Percentiles rank a stretch among this genome's conserved stretches.
Evolutionary conservation across 2,113 vertebrate species (phyloP).

Genomic region (Ameiurus melas): DNA sequence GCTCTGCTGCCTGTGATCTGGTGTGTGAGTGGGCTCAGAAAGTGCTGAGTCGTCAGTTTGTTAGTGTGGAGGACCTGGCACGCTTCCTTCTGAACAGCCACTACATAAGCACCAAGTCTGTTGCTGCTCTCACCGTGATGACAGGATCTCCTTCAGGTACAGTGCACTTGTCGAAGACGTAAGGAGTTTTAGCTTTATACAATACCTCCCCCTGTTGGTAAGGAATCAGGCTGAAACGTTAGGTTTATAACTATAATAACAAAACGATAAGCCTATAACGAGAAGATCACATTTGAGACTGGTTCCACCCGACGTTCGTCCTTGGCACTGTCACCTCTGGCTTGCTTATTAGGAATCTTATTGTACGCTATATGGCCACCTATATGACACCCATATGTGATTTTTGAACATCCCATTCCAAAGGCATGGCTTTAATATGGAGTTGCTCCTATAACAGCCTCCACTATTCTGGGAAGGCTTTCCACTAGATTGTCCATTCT

Average conservation of each 20-base stretch:
- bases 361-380: background rate
- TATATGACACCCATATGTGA: background rate
- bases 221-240: background rate
- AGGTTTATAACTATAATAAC: background rate
- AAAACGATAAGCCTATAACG: background rate
- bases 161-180: background rate
- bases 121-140: slow-evolving; percentile 95
- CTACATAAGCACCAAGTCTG: slow-evolving; percentile 94
- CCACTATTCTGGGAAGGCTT: no score
- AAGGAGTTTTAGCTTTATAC: background rate
- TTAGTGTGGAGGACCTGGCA: slow-evolving; percentile 90
- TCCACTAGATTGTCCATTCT: background rate
- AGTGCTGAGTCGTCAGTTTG: slow-evolving; percentile 95
- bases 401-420: background rate
- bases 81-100: slow-evolving; percentile 97
- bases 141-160: slow-evolving; percentile 88
- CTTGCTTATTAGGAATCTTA: background rate
- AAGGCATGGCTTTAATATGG: background rate
- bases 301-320: background rate
- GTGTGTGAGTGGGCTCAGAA: slow-evolving; percentile 99
- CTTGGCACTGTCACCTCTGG: background rate
- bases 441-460: background rate
- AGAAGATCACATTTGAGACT: no score
- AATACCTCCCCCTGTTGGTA: slow-evolving; percentile 62
- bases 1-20: slow-evolving; percentile 90